phyloP scores from a whole-genome alignment of 2,888 invertebrate genomes.

The Cephus rjabovi region DNA sequence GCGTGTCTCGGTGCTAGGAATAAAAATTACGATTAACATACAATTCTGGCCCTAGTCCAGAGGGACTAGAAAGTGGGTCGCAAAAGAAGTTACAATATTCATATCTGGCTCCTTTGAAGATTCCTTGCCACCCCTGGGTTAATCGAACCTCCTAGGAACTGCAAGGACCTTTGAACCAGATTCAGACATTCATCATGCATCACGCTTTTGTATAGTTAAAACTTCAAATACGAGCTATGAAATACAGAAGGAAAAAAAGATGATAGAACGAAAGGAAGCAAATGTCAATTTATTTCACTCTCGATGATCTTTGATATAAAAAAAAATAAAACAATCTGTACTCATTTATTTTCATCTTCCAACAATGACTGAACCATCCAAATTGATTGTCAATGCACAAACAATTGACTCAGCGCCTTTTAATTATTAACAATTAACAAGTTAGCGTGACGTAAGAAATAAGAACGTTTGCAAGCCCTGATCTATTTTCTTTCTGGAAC shows the following conservation, averaged over 20 bases:
- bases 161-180: neutral
- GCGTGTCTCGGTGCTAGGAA: conserved; percentile 93
- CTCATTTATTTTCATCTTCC: neutral
- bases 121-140: neutral
- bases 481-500: conserved; percentile 45
- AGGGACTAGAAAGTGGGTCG: neutral
- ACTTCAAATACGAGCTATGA: neutral
- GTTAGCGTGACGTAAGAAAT: neutral
- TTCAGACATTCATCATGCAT: neutral
- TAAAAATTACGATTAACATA: conserved; percentile 23
- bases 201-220: neutral
- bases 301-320: neutral
- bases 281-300: neutral
- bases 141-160: neutral
- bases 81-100: neutral
- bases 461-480: conserved; percentile 23
- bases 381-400: neutral
- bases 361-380: neutral
- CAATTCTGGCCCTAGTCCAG: neutral
- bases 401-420: neutral
- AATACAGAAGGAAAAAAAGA: neutral
- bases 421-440: neutral
- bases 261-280: neutral
- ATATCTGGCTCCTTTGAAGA: neutral
- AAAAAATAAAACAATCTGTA: neutral